Base-by-base conservation (phyloP, 2,888 invertebrate genomes). In the Cosmopolites sordidus region DNA sequence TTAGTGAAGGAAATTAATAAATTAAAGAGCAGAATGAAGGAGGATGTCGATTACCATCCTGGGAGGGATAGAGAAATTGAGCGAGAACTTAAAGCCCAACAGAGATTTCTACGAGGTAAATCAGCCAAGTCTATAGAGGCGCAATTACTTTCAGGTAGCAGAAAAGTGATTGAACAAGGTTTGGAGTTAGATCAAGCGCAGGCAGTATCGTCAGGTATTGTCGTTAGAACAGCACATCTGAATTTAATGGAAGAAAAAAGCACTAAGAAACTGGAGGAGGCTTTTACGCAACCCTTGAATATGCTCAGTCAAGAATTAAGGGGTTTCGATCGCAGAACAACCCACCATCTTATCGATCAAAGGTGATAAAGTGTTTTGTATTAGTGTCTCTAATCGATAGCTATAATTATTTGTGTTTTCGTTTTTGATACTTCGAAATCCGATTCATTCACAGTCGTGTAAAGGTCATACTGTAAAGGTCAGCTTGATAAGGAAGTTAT, bases 231-330 rank as follows among this genome's bases (percentile, higher is more conserved):
- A 15, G 18, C 42, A 1, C 78, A 78, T 56, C 61, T 68, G 4
- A 68, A 70, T 46, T 55, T 78, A 55, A 76, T 78, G 74, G 72
- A 76, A 33, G 70, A 73, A 43, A 68, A 76, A 45, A 62, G 73
- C 50, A 71, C 67, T 53, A 66, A 71, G 43, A 60, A 78, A 62
- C 69, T 81, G 29, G 82, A 83, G 56, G 78, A 80, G 12, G 79
- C 78, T 48, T 78, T 84, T 58, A 66, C 78, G 40, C 74, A 79
- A 59, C 83, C 81, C n/a, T 69, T 86, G 56, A 76, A 77, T 58
- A 77, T 77, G 50, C 73, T 87, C 39, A 83, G 80, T 64, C 73
- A 76, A 54, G 85, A 86, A 29, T 73, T 87, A 55, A 81, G 78
- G 61, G 78, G 79, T 64, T 84, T 84, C 66, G 82, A 84, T 63